phyloP scores from a whole-genome alignment of 2,797 vertebrate species.

The Vireo griseus region DNA sequence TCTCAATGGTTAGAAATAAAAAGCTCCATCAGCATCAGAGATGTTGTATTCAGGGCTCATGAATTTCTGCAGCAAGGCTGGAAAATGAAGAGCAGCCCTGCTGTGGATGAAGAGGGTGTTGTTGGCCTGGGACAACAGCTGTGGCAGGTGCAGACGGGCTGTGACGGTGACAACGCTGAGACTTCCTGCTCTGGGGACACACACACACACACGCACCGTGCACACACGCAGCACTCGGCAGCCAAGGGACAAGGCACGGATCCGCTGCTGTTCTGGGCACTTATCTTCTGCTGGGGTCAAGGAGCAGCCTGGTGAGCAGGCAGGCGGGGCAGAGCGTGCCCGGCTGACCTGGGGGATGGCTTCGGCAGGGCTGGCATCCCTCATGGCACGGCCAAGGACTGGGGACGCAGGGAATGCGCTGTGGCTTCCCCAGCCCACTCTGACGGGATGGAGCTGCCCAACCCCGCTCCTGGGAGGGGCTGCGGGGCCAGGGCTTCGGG shows the following conservation, averaged over 20 bases:
- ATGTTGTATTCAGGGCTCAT: background rate
- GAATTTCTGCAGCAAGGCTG: background rate
- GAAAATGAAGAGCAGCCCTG: background rate
- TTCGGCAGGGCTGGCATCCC: accelerated
- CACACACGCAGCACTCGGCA: background rate
- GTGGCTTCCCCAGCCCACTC: background rate
- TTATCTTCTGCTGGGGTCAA: background rate
- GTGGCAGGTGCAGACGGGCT: background rate
- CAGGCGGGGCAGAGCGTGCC: accelerated
- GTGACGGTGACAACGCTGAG: accelerated
- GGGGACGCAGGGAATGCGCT: accelerated
- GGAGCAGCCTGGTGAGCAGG: accelerated
- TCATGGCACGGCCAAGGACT: accelerated
- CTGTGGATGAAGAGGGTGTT: background rate
- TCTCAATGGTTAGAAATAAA: background rate
- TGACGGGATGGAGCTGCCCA: accelerated
- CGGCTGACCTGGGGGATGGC: accelerated
- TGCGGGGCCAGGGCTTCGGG: background rate
- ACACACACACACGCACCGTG: too few relatives aligned
- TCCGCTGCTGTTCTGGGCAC: background rate
- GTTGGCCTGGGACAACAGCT: background rate
- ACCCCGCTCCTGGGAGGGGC: accelerated
- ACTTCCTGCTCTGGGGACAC: background rate
- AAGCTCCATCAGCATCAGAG: background rate
- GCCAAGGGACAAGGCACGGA: background rate